Evolutionary conservation across 2,888 invertebrate genomes (phyloP).

Genomic region (Mantis religiosa): DNA sequence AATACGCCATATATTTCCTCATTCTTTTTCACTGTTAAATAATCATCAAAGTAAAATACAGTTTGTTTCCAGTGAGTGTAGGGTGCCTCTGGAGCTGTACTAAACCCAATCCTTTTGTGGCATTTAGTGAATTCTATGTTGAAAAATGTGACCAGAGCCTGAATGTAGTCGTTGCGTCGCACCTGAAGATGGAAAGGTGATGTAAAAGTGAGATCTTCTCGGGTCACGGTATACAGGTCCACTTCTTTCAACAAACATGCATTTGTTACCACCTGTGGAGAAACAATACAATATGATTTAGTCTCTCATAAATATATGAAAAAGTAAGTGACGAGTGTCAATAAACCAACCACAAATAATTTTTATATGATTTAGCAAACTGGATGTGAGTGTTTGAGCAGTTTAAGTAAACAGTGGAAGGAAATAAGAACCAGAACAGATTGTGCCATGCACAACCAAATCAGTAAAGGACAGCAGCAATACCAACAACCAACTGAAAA

Average conservation of each 20-base stretch:
- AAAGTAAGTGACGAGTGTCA: too few species aligned
- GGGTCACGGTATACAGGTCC: constrained; percentile 96
- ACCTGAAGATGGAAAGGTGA: constrained; percentile 76
- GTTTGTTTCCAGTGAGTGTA: constrained; percentile 99
- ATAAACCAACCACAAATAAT: too few species aligned
- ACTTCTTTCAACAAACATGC: constrained; percentile 94
- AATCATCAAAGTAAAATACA: constrained; percentile 96
- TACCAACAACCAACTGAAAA: too few species aligned
- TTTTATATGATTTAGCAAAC: not conserved
- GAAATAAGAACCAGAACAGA: too few species aligned
- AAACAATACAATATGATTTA: not conserved
- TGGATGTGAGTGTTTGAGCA: too few species aligned
- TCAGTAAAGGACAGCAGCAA: too few species aligned
- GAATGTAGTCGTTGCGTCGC: constrained; percentile 90
- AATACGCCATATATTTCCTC: constrained; percentile 92
- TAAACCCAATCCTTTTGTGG: constrained; percentile 96
- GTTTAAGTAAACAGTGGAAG: too few species aligned
- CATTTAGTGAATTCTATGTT: constrained; percentile 99
- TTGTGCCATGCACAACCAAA: too few species aligned
- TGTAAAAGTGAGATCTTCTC: constrained; percentile 87
- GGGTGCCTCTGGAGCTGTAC: constrained; percentile 94
- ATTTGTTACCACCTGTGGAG: constrained; percentile 79
- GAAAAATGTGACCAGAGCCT: constrained; percentile 98
- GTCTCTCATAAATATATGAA: too few species aligned
- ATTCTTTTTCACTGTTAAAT: constrained; percentile 92